Percentiles rank a stretch among this genome's conserved stretches.
Conservation (phyloP, 2,888 invertebrate genomes). For the Acanthosepion esculentum region DNA sequence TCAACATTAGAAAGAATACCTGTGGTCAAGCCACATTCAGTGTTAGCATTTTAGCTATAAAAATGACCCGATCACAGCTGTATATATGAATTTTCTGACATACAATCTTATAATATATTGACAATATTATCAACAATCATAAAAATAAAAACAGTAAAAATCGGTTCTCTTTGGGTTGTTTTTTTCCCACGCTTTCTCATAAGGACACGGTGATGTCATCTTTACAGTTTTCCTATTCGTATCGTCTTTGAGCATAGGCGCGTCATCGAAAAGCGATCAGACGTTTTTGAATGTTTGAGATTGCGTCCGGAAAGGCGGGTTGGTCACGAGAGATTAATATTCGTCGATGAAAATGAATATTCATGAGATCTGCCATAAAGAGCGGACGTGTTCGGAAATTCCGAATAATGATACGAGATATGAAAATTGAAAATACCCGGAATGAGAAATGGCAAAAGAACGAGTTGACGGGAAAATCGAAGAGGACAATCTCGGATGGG, state of each 20-base stretch:
- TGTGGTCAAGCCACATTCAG: no score
- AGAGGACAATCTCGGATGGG: not conserved
- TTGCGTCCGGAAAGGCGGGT: constrained; percentile 6
- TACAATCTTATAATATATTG: no score
- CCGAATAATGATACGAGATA: not conserved
- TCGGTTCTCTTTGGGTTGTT: no score
- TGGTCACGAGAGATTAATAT: not conserved
- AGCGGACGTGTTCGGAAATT: not conserved
- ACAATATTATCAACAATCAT: no score
- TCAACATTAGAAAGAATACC: no score
- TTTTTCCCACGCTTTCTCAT: not conserved
- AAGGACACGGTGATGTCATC: not conserved
- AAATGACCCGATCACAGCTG: no score
- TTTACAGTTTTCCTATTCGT: not conserved
- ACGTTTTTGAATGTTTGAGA: not conserved
- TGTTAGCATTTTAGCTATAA: no score
- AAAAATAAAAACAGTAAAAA: no score
- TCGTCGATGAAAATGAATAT: not conserved
- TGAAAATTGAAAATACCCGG: not conserved
- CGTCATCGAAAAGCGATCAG: not conserved
- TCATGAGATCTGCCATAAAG: not conserved
- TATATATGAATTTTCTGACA: no score
- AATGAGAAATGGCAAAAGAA: not conserved
- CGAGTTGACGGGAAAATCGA: not conserved
- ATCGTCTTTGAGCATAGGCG: not conserved